phyloP scores from a whole-genome alignment of 2,888 invertebrate genomes.

The Nomada flava region DNA sequence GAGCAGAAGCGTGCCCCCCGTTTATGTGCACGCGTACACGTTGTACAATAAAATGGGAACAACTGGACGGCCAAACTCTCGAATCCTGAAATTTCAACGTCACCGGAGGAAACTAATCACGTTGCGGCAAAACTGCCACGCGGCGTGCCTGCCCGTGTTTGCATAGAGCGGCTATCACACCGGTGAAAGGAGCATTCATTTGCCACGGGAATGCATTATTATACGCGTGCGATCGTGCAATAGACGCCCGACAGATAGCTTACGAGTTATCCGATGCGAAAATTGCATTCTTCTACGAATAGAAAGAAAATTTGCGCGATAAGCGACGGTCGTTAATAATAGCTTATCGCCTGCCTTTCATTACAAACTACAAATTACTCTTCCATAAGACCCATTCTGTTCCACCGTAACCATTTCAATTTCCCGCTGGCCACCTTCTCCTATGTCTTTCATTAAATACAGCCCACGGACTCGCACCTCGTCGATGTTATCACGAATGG shows the following conservation, averaged over 20 bases:
- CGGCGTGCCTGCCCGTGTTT: constrained; percentile 2
- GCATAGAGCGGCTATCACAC: background rate
- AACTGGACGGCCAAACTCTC: constrained; percentile 4
- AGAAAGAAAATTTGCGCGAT: no score
- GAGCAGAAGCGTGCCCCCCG: background rate
- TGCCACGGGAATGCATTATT: background rate
- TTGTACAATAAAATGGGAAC: constrained; percentile 33
- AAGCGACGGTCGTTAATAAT: no score
- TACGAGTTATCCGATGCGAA: background rate
- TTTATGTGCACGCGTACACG: background rate
- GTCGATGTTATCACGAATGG: background rate
- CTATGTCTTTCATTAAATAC: constrained; percentile 23
- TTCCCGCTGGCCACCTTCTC: background rate
- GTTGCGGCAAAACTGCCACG: constrained; percentile 16
- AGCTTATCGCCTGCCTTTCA: no score
- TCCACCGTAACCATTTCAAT: no score
- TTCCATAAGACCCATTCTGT: no score
- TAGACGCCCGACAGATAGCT: background rate
- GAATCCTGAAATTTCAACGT: constrained; percentile 34
- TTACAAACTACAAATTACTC: no score
- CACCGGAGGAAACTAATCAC: constrained; percentile 44
- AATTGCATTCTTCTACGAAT: no score
- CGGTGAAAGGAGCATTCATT: constrained; percentile 18
- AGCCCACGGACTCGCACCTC: background rate
- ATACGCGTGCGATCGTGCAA: constrained; percentile 22